Percentiles rank a stretch among this genome's conserved stretches.
Conservation (phyloP, 64 coral and sea anemone species). For the Pachyseris speciosa region DNA sequence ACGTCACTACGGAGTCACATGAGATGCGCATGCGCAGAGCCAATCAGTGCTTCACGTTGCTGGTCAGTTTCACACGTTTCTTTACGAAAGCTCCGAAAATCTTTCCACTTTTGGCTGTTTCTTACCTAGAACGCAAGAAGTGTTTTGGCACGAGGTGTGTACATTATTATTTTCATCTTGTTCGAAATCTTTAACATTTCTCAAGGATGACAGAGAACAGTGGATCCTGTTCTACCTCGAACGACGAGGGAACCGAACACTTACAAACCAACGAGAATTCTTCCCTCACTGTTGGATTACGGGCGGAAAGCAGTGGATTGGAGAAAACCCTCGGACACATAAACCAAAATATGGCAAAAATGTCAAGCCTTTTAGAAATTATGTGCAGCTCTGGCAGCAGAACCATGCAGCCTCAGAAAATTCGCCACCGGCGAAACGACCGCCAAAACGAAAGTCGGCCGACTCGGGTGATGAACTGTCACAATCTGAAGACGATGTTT, state of each 20-base stretch:
- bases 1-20: conserved; percentile 30
- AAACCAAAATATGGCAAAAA: neutral
- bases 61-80: neutral
- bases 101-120: neutral
- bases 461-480: neutral
- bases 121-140: neutral
- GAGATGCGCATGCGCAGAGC: neutral
- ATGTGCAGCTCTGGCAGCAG: neutral
- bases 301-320: neutral
- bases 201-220: neutral
- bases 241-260: neutral
- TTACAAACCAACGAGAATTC: neutral
- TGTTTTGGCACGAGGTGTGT: neutral
- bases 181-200: neutral
- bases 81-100: neutral
- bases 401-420: neutral
- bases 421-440: neutral
- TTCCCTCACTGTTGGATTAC: neutral
- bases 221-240: neutral
- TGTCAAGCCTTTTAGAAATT: neutral
- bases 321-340: neutral
- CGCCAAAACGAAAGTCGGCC: neutral
- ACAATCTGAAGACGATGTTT: neutral
- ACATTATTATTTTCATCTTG: neutral
- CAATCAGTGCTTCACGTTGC: neutral